phyloP scores from a whole-genome alignment of 2,113 vertebrate species.

The Lophotis ruficrista region DNA sequence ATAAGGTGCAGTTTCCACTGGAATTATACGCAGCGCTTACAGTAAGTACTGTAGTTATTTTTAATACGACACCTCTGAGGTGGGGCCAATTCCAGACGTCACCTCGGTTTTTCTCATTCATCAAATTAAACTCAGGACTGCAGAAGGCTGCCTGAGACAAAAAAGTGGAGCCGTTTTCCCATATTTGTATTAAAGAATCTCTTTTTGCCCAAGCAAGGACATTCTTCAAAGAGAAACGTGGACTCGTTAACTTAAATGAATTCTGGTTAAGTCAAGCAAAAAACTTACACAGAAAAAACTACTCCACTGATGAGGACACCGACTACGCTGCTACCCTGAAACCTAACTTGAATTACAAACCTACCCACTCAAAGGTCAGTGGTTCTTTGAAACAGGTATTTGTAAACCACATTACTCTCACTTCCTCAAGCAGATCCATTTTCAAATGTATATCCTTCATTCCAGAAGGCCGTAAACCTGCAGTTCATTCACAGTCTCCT shows the following conservation, averaged over 20 bases:
- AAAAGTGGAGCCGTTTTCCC: neutral
- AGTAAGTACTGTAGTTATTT: neutral
- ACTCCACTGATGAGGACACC: neutral
- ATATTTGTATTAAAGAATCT: neutral
- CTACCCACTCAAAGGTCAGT: neutral
- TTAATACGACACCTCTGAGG: neutral
- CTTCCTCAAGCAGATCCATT: neutral
- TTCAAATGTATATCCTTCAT: neutral
- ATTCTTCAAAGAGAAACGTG: neutral
- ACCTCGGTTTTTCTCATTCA: neutral
- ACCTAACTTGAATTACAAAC: neutral
- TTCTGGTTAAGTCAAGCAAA: constrained; percentile 7
- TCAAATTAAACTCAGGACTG: neutral
- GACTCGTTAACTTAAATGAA: neutral
- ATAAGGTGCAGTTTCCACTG: neutral
- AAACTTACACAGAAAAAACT: neutral
- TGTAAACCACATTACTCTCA: neutral
- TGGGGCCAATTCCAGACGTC: neutral
- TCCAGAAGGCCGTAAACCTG: neutral
- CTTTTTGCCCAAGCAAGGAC: neutral
- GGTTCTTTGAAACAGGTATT: neutral
- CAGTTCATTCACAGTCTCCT: neutral
- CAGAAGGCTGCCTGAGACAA: neutral
- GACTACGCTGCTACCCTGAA: neutral
- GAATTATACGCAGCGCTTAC: neutral